A percentile compares a stretch with the other conserved stretches of the same genome.
Conservation (phyloP, 2,113 vertebrate genomes). For the Ictidomys tridecemlineatus region DNA sequence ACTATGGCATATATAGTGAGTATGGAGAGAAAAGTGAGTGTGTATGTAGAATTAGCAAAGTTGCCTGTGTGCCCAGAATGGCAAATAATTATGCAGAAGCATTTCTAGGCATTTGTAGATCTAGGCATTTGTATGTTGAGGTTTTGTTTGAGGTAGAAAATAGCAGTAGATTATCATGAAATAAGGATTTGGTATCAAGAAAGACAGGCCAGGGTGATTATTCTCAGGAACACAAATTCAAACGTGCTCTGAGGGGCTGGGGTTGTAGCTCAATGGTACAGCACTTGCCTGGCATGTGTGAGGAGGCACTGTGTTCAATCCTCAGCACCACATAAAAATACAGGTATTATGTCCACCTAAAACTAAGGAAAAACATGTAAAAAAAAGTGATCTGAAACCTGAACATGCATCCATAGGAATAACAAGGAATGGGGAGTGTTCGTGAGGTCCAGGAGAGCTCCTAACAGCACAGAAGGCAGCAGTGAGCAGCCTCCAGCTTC, state of each 20-base stretch:
- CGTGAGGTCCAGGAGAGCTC: not conserved
- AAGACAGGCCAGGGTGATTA: not conserved
- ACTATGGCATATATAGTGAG: not conserved
- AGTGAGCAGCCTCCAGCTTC: too few relatives aligned
- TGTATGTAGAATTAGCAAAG: not conserved
- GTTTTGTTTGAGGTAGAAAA: not conserved
- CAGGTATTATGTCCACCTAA: too few relatives aligned
- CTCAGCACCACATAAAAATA: too few relatives aligned
- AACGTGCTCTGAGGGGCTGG: not conserved
- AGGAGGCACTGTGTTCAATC: too few relatives aligned
- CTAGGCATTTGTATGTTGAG: not conserved
- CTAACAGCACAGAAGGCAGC: accelerated
- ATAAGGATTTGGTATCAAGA: not conserved
- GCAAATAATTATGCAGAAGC: not conserved
- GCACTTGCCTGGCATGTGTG: too few relatives aligned
- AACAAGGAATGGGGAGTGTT: too few relatives aligned
- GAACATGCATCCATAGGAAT: not conserved
- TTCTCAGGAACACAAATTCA: not conserved
- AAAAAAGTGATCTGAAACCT: not conserved
- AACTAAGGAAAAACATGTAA: too few relatives aligned
- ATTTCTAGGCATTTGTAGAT: not conserved
- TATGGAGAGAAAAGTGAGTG: not conserved
- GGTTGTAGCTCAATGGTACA: too few relatives aligned
- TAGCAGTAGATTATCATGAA: not conserved
- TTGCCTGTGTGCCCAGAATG: not conserved